Base-by-base conservation (phyloP, 2,113 vertebrate species). In the Rattus rattus region DNA sequence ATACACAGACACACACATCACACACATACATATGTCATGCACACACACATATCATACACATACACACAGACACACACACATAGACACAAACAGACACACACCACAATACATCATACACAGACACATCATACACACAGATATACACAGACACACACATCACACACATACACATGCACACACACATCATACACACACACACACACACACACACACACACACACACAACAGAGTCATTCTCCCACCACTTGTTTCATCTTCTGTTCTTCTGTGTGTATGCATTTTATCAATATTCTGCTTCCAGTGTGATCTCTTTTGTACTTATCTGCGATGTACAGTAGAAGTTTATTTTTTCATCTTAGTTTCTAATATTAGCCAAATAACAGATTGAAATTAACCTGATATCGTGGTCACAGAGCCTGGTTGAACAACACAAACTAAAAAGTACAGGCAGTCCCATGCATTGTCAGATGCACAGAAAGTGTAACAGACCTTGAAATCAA, bases 281-380 rank as follows among this genome's bases (percentile, higher is more conserved):
- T 56, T 47, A 17, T 70, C 47, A 79, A 20, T 65, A 54, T 52
- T 77, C 69, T 96, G 17, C 47, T 91, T 94, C 76, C 56, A 77
- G 30, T 83, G 49, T 86, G 6, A 13, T 43, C 33, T 43, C 26
- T 94, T 14, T 65, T 92, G 63, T 70, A 59, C 16, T 72, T 85
- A 39, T 49, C 88, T 96, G 61, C 63, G 76, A 8, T 85, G 93
- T 65, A 59, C 19, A 69, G 2, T 86, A 59, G 76, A 52, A 20
- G 12, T 5, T 90, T 85, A 69, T 85, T 92, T 89, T 26, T 7
- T 47, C 16, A 76, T 67, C 56, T 91, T 87, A 61, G 8, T 92
- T 94, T 85, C 73, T 49, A 92, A 75, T 12, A 91, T 69, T 39
- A 69, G 81, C 14, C 49, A 88, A 88, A 84, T 73, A 73, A 56